A percentile compares a stretch with the other conserved stretches of the same genome.
These are phyloP conservation scores for Cerceris rybyensis DNA, from an alignment of 2,888 invertebrate genomes.

Conservation along the genomic window DNA sequence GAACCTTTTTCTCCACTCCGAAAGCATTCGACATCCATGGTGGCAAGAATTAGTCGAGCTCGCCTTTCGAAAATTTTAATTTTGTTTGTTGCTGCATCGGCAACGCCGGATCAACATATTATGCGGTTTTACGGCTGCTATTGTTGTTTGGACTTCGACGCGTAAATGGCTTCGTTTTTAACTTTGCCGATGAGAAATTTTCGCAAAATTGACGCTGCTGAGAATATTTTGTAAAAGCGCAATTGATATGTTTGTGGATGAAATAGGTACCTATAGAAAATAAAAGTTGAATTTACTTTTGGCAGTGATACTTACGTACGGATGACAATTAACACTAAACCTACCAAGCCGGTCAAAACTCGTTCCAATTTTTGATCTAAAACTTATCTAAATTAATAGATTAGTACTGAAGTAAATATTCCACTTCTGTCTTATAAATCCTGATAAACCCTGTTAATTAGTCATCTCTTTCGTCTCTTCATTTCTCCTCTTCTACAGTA, in stretches of 20 bases:
- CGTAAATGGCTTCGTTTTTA: not conserved
- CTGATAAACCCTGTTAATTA: too few relatives aligned
- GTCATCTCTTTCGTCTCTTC: too few relatives aligned
- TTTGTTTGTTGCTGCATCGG: slow-evolving; percentile 23
- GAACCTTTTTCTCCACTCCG: slow-evolving; percentile 26
- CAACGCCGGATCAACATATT: slow-evolving; percentile 45
- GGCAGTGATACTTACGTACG: too few relatives aligned
- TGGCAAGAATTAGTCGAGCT: slow-evolving; percentile 47
- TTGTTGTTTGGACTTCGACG: slow-evolving; percentile 26
- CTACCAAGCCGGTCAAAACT: too few relatives aligned
- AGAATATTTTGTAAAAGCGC: not conserved
- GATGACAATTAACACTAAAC: too few relatives aligned
- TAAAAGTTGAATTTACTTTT: too few relatives aligned
- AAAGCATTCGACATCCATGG: slow-evolving; percentile 22
- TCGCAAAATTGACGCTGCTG: not conserved
- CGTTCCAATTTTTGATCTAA: too few relatives aligned
- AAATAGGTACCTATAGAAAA: not conserved
- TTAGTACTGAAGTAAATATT: too few relatives aligned
- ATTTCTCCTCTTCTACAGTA: too few relatives aligned
- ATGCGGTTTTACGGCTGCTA: slow-evolving; percentile 25
- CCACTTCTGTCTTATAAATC: too few relatives aligned
- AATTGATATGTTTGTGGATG: not conserved
- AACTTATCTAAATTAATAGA: too few relatives aligned
- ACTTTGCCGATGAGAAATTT: not conserved
- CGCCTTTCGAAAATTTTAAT: slow-evolving; percentile 34